Evolutionary conservation across 2,797 vertebrate species (phyloP).

Genomic region (Myotis planiceps): DNA sequence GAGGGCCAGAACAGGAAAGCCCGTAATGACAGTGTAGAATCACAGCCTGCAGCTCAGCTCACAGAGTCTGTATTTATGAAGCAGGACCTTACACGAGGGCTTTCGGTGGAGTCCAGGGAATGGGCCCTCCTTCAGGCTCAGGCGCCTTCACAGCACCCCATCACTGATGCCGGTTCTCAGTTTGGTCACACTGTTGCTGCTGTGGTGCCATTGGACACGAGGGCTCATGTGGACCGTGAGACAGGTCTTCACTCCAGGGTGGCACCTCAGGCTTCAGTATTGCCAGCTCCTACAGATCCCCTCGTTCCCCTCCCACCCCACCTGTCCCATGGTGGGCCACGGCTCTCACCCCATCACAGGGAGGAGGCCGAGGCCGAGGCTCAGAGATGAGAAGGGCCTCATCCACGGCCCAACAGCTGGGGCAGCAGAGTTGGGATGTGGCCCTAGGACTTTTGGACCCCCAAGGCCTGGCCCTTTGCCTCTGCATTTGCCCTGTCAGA

Average conservation of each 20-base stretch:
- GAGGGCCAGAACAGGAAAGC: background rate
- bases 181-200: background rate
- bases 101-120: background rate
- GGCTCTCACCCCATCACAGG: background rate
- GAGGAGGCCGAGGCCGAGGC: background rate
- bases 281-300: accelerated
- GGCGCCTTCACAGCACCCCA: accelerated
- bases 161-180: background rate
- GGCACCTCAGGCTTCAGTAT: background rate
- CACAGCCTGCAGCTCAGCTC: background rate
- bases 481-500: background rate
- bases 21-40: background rate
- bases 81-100: background rate
- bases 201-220: background rate
- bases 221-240: background rate
- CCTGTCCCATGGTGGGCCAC: background rate
- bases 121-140: background rate
- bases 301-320: background rate
- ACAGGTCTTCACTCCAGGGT: background rate
- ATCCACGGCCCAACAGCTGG: background rate
- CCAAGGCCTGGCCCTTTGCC: background rate
- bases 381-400: background rate
- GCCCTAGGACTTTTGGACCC: background rate
- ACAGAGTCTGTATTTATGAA: background rate
- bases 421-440: background rate